Evolutionary conservation across 2,797 vertebrate species (phyloP).

Genomic region (Chromobotia macracanthus): DNA sequence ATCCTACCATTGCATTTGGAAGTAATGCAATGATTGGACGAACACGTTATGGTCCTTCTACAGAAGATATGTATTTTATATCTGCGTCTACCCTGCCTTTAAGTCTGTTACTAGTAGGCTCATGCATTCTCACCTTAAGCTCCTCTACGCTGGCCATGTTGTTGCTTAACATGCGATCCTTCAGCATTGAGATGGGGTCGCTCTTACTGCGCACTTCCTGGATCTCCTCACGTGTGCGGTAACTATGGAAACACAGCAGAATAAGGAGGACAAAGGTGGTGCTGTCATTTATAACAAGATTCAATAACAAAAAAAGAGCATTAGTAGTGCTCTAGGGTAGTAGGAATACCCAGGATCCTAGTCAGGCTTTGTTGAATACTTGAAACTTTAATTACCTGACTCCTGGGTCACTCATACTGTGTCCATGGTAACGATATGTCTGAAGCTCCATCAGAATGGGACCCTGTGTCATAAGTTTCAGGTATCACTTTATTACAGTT

Average conservation of each 20-base stretch:
- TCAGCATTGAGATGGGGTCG: constrained; percentile 91
- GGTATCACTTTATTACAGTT: background rate
- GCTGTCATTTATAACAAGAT: too few relatives aligned
- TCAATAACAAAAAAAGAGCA: too few relatives aligned
- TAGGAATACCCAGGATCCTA: too few relatives aligned
- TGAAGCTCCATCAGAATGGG: constrained; percentile 96
- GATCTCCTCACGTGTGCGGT: constrained; percentile 92
- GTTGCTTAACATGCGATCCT: constrained; percentile 88
- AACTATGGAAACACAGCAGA: too few relatives aligned
- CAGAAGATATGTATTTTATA: too few relatives aligned
- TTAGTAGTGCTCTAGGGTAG: too few relatives aligned
- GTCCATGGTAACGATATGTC: constrained; percentile 97
- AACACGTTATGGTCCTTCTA: too few relatives aligned
- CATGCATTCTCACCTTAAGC: constrained; percentile 80
- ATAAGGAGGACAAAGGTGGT: constrained; percentile 54
- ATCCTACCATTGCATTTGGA: too few relatives aligned
- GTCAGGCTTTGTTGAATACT: background rate
- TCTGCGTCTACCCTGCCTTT: too few relatives aligned
- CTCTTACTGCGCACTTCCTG: constrained; percentile 92
- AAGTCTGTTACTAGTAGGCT: background rate
- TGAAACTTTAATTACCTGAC: constrained; percentile 84
- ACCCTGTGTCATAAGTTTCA: constrained; percentile 74
- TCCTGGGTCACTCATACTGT: constrained; percentile 98
- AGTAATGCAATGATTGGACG: too few relatives aligned
- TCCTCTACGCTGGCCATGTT: constrained; percentile 90